phyloP scores from a whole-genome alignment of 2,113 vertebrate genomes.

The Mesembrinibis cayennensis region DNA sequence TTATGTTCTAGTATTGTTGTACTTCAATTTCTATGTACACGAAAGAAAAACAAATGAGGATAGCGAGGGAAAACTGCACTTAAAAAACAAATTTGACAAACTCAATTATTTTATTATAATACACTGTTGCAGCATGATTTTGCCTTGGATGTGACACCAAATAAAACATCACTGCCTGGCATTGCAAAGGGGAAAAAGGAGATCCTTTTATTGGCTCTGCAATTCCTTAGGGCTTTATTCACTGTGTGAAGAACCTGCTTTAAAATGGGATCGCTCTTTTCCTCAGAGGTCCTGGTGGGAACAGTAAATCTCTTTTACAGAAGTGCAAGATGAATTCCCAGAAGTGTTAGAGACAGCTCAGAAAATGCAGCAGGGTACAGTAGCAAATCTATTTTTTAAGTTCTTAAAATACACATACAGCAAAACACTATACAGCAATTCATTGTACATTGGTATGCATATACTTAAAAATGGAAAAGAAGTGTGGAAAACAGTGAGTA shows the following conservation, averaged over 20 bases:
- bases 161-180: not conserved
- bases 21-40: not conserved
- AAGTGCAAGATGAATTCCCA: conserved; percentile 44
- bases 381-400: not conserved
- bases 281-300: conserved; percentile 9
- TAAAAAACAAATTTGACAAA: not conserved
- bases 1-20: not conserved
- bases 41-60: not conserved
- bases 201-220: conserved; percentile 15
- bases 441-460: not conserved
- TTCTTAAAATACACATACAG: not conserved
- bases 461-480: not conserved
- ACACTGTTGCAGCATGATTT: not conserved
- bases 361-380: not conserved
- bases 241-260: conserved; percentile 21
- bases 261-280: conserved; percentile 23
- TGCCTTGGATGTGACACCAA: not conserved
- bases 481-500: not conserved
- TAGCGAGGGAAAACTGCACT: not conserved
- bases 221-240: conserved; percentile 43
- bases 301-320: conserved; percentile 34
- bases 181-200: conserved; percentile 2
- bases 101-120: conserved; percentile 24
- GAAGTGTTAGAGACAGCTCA: not conserved
- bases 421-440: not conserved